phyloP scores from a whole-genome alignment of 2,113 vertebrate species.

The rat (Rattus norvegicus) region GRCr8 NC_086026.1:80618001-80618500 shows the following conservation, averaged over 20 bases:
- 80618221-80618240: neutral
- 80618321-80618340: slow-evolving; percentile 15
- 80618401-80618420: slow-evolving; percentile 22
- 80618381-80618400: slow-evolving; percentile 28
- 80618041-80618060: neutral
- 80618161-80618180: neutral
- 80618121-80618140: neutral
- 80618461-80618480: slow-evolving; percentile 53
- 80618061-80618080: neutral
- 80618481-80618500: slow-evolving; percentile 60
- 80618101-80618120: neutral
- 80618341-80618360: slow-evolving; percentile 8
- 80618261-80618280: neutral
- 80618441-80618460: slow-evolving; percentile 63
- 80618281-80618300: neutral
- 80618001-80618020: neutral
- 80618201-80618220: neutral
- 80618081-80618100: neutral
- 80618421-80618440: slow-evolving; percentile 52
- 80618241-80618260: slow-evolving; percentile 29
- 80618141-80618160: neutral
- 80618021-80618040: neutral
- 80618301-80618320: slow-evolving; percentile 11
- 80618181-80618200: neutral
- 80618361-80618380: slow-evolving; percentile 48